Percentiles rank a stretch among this genome's conserved stretches.
These are phyloP conservation scores for Opisthograptis luteolata DNA, from an alignment of 2,888 invertebrate species.

Conservation along the genomic window DNA sequence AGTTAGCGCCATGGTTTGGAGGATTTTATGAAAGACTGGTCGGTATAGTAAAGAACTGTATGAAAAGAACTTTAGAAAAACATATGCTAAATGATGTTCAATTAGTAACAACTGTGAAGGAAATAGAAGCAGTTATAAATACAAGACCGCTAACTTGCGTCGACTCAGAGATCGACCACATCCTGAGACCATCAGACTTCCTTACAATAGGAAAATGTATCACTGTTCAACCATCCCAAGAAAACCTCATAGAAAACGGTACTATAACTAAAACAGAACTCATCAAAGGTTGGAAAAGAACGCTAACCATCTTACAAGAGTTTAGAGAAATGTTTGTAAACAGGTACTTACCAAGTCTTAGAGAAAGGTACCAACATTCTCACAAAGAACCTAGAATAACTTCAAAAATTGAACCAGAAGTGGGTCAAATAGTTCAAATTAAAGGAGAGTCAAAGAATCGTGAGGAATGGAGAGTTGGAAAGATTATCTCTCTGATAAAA, in stretches of 20 bases:
- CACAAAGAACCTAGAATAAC: background rate
- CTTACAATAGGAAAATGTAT: no score
- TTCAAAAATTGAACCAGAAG: background rate
- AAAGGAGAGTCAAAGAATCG: slow-evolving; percentile 24
- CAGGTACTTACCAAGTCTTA: background rate
- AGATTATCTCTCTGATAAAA: slow-evolving; percentile 6
- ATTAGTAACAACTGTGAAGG: no score
- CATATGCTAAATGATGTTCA: no score
- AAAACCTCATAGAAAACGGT: no score
- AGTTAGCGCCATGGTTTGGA: slow-evolving; percentile 34
- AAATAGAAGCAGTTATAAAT: no score
- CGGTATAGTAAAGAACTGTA: slow-evolving; percentile 1
- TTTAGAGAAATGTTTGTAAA: slow-evolving; percentile 6
- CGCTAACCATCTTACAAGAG: slow-evolving; percentile 1
- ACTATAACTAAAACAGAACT: no score
- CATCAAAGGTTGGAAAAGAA: no score
- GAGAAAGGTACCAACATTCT: background rate
- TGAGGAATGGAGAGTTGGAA: slow-evolving; percentile 28
- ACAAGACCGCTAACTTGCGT: no score
- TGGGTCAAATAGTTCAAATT: slow-evolving; percentile 19
- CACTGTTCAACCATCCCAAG: no score
- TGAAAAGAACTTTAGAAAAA: background rate
- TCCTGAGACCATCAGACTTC: no score
- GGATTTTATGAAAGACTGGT: slow-evolving; percentile 35
- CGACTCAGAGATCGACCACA: no score